phyloP scores from a whole-genome alignment of 2,888 invertebrate species.

The Mythimna pallens region DNA sequence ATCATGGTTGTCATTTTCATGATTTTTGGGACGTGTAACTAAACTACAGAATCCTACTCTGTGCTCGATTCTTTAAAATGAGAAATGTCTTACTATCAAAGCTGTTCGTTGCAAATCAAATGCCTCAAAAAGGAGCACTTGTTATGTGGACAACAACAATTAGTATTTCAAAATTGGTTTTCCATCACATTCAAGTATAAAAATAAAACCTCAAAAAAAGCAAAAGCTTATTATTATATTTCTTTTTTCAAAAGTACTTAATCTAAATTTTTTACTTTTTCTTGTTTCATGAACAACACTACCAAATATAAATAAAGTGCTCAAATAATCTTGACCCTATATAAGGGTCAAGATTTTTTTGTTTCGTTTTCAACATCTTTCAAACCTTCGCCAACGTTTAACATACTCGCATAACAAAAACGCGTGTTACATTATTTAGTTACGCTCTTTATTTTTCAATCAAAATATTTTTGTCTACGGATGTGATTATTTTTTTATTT shows the following conservation, averaged over 20 bases:
- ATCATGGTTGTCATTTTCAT: too few species aligned
- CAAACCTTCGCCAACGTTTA: conserved; percentile 43
- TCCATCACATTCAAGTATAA: background rate
- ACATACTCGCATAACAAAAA: conserved; percentile 67
- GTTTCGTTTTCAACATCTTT: conserved; percentile 19
- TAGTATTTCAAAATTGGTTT: background rate
- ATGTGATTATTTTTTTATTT: conserved; percentile 77
- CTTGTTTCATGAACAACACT: background rate
- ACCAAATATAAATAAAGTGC: conserved; percentile 1
- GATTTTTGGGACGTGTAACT: too few species aligned
- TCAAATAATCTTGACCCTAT: conserved; percentile 53
- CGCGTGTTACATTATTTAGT: conserved; percentile 79
- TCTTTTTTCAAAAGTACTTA: background rate
- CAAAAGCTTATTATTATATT: background rate
- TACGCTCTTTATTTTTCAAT: conserved; percentile 89
- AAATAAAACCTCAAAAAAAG: background rate
- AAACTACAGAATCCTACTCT: too few species aligned
- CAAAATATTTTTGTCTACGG: conserved; percentile 86
- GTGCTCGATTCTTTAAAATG: too few species aligned
- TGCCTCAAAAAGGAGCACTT: background rate
- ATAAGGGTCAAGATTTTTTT: background rate
- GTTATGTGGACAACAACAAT: background rate
- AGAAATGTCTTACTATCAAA: background rate
- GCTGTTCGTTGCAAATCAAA: too few species aligned
- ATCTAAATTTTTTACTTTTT: background rate